Evolutionary conservation across 2,888 invertebrate species (phyloP), one percentile per base, ranked within the genome.

Genomic region (Mactromeris polynyma): DNA sequence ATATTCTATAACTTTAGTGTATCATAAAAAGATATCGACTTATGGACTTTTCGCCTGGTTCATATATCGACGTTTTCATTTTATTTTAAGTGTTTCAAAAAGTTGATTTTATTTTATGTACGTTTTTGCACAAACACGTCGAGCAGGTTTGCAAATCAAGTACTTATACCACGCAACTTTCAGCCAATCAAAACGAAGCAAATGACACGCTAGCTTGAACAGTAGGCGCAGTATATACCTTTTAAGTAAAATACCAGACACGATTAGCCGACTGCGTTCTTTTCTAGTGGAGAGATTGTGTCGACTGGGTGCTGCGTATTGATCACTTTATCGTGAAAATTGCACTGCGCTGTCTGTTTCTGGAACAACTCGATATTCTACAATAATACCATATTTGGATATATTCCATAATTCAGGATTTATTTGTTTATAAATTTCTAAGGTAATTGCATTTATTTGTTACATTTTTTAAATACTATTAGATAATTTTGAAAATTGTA

Each of bases 181-280:
- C 54, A 86, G 73, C 93, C 93, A 93, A 93, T 93, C 89, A 85
- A 40, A 54, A 85, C 46, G 54, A 58, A 85, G 88, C 89, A 81
- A 81, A 87, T 87, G 91, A 90, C 80, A 87, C 89, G 89, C 83
- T 78, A 58, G 54, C 54, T 31, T 87, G 83, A 77, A 87, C 86
- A 86, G 33, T 11, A 46, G 73, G 73, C 69, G 77, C 38, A 38
- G 33, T 54, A 42, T 54, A 81, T 83, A 87, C 86, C 86, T 87
- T 87, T 82, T 78, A 82, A 82, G 86, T 83, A 87, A 87, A 87
- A 83, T 69, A 77, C 51, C 42, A 73, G 79, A 14, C 38, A 36
- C 36, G 40, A 14, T 21, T 73, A 33, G 78, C 54, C 38, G 84
- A 36, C 46, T 38, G 33, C 77, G 17, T 33, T 78, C 78, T 78